These are phyloP conservation scores for Crenichthys baileyi DNA, from an alignment of 2,797 vertebrate species.

Conservation along the genomic window DNA sequence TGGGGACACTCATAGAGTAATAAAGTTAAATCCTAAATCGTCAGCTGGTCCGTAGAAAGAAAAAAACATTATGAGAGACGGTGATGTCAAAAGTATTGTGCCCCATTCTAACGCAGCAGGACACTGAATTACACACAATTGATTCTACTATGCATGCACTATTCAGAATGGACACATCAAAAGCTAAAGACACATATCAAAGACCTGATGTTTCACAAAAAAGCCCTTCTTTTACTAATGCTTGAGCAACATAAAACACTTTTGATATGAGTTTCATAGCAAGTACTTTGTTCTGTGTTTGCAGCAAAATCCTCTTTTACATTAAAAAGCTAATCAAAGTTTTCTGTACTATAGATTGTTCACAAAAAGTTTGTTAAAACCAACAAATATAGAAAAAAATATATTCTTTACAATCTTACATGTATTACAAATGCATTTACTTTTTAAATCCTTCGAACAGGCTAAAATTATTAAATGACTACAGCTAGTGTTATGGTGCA, in stretches of 20 bases:
- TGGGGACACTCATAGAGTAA: no score
- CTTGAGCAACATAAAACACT: not conserved
- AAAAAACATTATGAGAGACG: not conserved
- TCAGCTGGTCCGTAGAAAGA: not conserved
- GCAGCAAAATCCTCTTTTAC: not conserved
- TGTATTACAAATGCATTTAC: not conserved
- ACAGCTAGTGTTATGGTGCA: not conserved
- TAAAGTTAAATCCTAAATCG: no score
- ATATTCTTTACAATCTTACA: no score
- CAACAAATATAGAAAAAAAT: not conserved
- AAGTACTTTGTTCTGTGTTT: not conserved
- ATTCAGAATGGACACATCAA: not conserved
- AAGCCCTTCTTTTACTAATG: not conserved
- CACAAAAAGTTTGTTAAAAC: not conserved
- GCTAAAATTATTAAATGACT: not conserved
- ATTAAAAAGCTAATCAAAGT: not conserved
- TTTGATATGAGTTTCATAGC: not conserved
- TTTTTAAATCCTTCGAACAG: not conserved
- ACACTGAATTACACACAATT: not conserved
- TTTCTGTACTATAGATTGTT: not conserved
- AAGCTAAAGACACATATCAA: not conserved
- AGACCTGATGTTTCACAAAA: not conserved
- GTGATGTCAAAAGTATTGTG: not conserved
- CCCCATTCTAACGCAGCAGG: not conserved
- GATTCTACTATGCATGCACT: not conserved